Evolutionary conservation across 2,888 invertebrate genomes (phyloP).

Genomic region (Torymus aiolomorphi): DNA sequence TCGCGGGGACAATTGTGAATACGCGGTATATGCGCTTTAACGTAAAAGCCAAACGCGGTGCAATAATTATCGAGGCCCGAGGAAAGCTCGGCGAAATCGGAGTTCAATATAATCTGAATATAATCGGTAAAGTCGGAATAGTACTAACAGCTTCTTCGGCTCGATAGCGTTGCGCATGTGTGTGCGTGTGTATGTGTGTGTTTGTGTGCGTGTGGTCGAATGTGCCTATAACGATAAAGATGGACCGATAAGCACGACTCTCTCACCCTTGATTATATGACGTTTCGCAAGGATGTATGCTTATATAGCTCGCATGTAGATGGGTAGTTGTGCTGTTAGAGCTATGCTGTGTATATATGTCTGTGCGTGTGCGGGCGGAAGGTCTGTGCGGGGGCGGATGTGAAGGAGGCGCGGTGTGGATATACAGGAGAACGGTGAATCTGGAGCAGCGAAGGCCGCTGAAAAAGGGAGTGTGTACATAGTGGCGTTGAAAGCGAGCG

Average conservation of each 20-base stretch:
- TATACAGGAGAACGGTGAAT: no score
- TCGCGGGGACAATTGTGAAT: no score
- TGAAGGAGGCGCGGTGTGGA: no score
- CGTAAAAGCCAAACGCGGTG: no score
- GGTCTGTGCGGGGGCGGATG: neutral
- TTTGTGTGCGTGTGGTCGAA: neutral
- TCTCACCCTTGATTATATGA: neutral
- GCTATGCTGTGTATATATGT: no score
- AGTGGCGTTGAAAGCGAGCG: no score
- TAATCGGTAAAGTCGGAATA: conserved; percentile 15
- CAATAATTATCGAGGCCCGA: neutral
- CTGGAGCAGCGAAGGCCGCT: no score
- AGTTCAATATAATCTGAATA: conserved; percentile 13
- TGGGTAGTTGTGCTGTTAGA: no score
- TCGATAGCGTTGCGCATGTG: neutral
- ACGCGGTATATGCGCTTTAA: no score
- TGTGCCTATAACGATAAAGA: neutral
- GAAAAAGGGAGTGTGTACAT: neutral
- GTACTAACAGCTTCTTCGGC: conserved; percentile 7
- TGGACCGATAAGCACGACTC: neutral
- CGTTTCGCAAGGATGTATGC: neutral
- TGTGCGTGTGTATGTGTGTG: no score
- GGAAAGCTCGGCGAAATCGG: no score
- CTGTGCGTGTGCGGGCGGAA: neutral
- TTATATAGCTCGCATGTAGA: no score